A percentile compares a stretch with the other conserved stretches of the same genome.
Evolutionary conservation across 2,797 vertebrate genomes (phyloP).

Genomic region (Urosaurus nigricauda): DNA sequence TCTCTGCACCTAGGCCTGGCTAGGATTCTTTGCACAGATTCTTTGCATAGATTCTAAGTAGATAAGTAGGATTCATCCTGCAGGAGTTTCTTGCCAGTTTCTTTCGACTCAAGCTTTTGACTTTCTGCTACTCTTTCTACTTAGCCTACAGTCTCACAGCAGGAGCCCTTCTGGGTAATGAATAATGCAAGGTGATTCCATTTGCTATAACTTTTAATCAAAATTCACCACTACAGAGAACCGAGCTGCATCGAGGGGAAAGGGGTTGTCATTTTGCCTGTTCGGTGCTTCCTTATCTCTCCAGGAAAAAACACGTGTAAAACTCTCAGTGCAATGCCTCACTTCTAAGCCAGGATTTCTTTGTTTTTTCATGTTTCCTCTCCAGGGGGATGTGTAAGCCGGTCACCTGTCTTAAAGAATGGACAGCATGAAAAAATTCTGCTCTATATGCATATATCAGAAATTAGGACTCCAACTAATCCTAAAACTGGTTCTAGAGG

Average conservation of each 20-base stretch:
- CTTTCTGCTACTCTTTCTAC: constrained; percentile 50
- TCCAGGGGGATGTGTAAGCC: background rate
- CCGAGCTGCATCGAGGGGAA: constrained; percentile 44
- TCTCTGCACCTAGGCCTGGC: background rate
- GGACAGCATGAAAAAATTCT: background rate
- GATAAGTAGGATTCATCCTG: background rate
- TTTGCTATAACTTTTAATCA: constrained; percentile 67
- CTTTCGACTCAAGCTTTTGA: constrained; percentile 41
- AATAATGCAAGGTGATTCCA: constrained; percentile 70
- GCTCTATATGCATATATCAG: too few relatives aligned
- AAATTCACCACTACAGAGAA: constrained; percentile 51
- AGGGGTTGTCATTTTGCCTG: constrained; percentile 46
- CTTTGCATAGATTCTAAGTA: too few relatives aligned
- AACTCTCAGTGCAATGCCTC: background rate
- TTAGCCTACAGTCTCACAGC: constrained; percentile 57
- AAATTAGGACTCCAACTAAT: background rate
- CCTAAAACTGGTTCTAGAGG: background rate
- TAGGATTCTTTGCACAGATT: too few relatives aligned
- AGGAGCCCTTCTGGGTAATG: constrained; percentile 60
- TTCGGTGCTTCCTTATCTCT: constrained; percentile 17
- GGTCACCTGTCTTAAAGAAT: background rate
- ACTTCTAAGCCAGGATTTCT: background rate
- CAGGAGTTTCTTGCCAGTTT: constrained; percentile 10
- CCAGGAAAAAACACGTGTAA: constrained; percentile 43
- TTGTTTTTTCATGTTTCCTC: background rate